Evolutionary conservation across 2,797 vertebrate genomes (phyloP), one percentile per base, ranked within the genome.

Genomic region (Phataginus tricuspis): DNA sequence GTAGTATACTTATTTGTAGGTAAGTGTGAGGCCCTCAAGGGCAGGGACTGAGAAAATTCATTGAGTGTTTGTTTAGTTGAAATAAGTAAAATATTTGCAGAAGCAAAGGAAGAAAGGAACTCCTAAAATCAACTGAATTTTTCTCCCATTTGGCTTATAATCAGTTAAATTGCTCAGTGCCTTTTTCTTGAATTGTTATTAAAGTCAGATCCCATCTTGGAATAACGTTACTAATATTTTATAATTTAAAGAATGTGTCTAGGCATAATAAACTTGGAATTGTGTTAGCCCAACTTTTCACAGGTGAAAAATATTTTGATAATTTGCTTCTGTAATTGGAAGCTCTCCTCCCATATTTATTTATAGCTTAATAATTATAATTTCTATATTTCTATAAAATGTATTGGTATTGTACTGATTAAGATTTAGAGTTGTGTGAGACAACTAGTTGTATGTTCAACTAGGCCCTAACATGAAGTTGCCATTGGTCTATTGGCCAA

Each of bases 1-100:
- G 8, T 25, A 42, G 14, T 34, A 7, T 15, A 45, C 39, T 66
- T 86, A 55, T 12, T 80, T 34, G 34, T 84, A 55, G 4, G 10
- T 82, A 42, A 31, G 13, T 63, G 14, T 78, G 66, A 91, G 55
- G 55, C 8, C 49, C 14, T 11, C 45, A 53, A 57, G 14, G 45
- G 19, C 7, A 96, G 39, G 8, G 27, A 66, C 21, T 59, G 31
- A 72, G 39, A 91, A 80, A 91, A 77, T 49, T 82, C 55, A 93
- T 18, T 27, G 25, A 86, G 49, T 78, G 14, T 42, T 91, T 55
- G 7, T 49, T 69, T 90, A 86, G 64, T 13, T 79, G n/a, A 83
- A 91, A 83, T 83, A 84, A 64, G 25, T 45, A 18, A 87, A 95
- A 82, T 86, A 82, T 86, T 91, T 94, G 8, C 29, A 86, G 4